phyloP scores from a whole-genome alignment of 2,113 vertebrate genomes.

The Anoplopoma fimbria region DNA sequence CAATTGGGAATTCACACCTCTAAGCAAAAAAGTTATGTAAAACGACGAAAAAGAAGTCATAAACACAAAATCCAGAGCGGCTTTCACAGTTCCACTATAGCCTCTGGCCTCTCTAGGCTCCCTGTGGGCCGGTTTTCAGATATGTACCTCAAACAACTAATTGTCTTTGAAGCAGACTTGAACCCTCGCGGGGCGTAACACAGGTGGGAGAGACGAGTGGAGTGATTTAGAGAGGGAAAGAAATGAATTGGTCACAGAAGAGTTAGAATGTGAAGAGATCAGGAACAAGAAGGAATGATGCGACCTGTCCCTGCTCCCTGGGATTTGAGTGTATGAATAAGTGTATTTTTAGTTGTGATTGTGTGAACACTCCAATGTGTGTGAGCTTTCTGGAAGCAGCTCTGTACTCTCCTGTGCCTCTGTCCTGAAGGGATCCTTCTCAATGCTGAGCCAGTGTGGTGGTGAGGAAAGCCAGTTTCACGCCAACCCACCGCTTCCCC shows the following conservation, averaged over 20 bases:
- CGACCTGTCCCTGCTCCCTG: not conserved
- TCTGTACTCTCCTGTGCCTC: conserved; percentile 7
- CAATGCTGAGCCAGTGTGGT: conserved; percentile 29
- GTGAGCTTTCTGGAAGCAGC: conserved; percentile 24
- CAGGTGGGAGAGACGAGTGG: not conserved
- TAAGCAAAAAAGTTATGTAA: conserved; percentile 11
- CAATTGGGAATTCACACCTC: conserved; percentile 25
- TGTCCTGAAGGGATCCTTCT: conserved; percentile 47
- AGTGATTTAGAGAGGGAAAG: conserved; percentile 24
- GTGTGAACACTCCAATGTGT: conserved; percentile 1
- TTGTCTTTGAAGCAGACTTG: conserved; percentile 47
- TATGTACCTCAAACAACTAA: conserved; percentile 32
- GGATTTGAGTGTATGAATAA: conserved; percentile 9
- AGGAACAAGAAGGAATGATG: conserved; percentile 11
- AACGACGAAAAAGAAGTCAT: conserved; percentile 30
- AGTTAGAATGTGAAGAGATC: conserved; percentile 1
- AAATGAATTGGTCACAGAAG: not conserved
- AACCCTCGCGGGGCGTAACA: conserved; percentile 21
- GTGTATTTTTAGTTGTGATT: conserved; percentile 7
- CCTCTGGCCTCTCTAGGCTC: not conserved
- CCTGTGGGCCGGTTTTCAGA: not conserved
- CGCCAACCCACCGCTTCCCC: conserved; percentile 39
- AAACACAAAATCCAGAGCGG: conserved; percentile 7
- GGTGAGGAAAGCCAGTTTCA: conserved; percentile 55
- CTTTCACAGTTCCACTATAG: not conserved